phyloP scores from a whole-genome alignment of 1,140 invertebrate genomes.

The Arctopsyche grandis region DNA sequence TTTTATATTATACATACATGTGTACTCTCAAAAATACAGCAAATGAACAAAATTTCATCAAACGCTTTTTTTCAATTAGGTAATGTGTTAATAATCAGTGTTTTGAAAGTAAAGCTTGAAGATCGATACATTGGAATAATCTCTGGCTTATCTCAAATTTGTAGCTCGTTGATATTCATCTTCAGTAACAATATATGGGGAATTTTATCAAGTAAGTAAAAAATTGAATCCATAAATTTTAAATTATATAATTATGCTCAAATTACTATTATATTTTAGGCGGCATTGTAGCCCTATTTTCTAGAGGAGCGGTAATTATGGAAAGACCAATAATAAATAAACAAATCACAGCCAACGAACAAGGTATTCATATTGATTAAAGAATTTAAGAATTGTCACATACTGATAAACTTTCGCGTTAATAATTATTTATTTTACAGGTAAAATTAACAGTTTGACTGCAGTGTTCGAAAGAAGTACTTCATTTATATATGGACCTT shows the following conservation, averaged over 20 bases:
- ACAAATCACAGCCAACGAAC: too few relatives aligned
- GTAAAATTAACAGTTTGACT: slow-evolving; percentile 65
- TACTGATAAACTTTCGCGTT: too few relatives aligned
- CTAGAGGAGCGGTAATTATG: too few relatives aligned
- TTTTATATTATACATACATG: neutral
- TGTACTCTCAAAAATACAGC: neutral
- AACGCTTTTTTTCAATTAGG: neutral
- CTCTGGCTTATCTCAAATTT: neutral
- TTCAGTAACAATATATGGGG: neutral
- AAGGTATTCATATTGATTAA: too few relatives aligned
- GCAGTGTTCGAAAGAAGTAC: slow-evolving; percentile 62
- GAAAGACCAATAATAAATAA: too few relatives aligned
- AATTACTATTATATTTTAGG: neutral
- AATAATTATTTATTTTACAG: slow-evolving; percentile 57
- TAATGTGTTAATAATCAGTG: neutral
- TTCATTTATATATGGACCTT: slow-evolving; percentile 59
- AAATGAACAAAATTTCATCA: neutral
- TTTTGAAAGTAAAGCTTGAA: neutral
- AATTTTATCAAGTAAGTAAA: neutral
- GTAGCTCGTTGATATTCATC: slow-evolving; percentile 1
- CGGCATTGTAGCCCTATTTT: neutral
- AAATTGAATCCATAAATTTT: neutral
- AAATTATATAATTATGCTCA: neutral
- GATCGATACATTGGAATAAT: neutral
- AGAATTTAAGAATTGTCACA: too few relatives aligned